Evolutionary conservation across 2,113 vertebrate species (phyloP).

Genomic region (Nesogale talazaci): DNA sequence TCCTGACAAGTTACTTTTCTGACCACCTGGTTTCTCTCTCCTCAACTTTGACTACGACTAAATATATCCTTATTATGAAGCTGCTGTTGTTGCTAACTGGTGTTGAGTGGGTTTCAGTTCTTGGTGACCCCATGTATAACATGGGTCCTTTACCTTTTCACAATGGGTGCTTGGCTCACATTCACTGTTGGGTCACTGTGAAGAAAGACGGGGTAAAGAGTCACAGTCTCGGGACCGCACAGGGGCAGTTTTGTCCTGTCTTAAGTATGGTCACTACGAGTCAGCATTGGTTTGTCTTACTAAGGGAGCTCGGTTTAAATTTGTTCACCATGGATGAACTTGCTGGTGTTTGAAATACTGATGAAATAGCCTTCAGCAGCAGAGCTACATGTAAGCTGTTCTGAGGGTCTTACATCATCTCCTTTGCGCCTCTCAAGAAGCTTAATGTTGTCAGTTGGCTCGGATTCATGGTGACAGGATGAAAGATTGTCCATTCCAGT

Average conservation of each 20-base stretch:
- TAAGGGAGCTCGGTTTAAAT: background rate
- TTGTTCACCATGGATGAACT: background rate
- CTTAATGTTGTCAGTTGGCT: background rate
- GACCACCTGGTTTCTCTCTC: background rate
- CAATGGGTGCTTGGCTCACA: background rate
- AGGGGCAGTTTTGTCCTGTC: no score
- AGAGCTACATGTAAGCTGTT: background rate
- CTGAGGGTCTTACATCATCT: background rate
- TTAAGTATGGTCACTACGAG: background rate
- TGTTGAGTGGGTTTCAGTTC: background rate
- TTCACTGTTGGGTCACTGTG: background rate
- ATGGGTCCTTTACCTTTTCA: background rate
- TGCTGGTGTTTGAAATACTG: background rate
- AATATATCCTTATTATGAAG: background rate
- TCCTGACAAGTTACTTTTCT: background rate
- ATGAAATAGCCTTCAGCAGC: background rate
- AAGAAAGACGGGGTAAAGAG: no score
- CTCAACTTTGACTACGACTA: background rate
- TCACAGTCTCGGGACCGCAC: no score
- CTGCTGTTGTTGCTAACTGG: background rate
- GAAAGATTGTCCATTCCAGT: background rate
- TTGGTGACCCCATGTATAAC: background rate
- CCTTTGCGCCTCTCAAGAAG: background rate
- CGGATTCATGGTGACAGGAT: background rate
- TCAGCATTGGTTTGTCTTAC: background rate